A percentile compares a stretch with the other conserved stretches of the same genome.
These are phyloP conservation scores for Leptobrachium ailaonicum DNA, from an alignment of 2,113 vertebrate species.

Conservation along the genomic window DNA sequence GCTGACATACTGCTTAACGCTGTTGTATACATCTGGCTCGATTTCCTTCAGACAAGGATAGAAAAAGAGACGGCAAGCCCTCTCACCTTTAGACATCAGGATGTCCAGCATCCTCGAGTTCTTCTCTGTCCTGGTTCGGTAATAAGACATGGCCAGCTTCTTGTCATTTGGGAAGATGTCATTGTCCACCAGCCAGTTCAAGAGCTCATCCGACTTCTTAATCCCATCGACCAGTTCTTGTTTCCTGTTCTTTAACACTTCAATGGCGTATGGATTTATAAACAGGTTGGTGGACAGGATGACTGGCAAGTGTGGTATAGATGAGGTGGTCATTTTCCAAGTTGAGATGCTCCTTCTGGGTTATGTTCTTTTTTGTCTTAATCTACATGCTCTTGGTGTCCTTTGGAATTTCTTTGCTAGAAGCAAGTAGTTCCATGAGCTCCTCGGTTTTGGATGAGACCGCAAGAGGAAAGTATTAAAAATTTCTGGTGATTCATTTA, in stretches of 20 bases:
- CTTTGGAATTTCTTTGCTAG: conserved; percentile 44
- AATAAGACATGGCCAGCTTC: conserved; percentile 65
- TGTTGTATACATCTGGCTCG: conserved; percentile 73
- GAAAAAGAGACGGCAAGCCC: conserved; percentile 77
- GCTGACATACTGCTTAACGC: conserved; percentile 65
- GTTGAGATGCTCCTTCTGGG: too few relatives aligned
- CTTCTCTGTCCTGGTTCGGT: conserved; percentile 67
- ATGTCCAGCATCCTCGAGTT: conserved; percentile 71
- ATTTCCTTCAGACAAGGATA: conserved; percentile 77
- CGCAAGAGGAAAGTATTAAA: background rate
- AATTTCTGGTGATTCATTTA: background rate
- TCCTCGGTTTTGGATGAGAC: background rate
- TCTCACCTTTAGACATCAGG: conserved; percentile 73
- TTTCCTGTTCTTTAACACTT: conserved; percentile 72
- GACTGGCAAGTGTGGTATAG: conserved; percentile 38
- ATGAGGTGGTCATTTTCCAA: conserved; percentile 28
- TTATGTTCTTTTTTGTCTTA: background rate
- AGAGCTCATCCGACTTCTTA: conserved; percentile 67
- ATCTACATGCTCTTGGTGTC: conserved; percentile 52
- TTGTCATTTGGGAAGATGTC: conserved; percentile 66
- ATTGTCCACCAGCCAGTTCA: conserved; percentile 69
- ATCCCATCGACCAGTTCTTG: conserved; percentile 69
- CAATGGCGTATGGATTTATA: conserved; percentile 68
- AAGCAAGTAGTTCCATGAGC: background rate
- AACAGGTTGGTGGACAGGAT: conserved; percentile 56